Conservation (phyloP, 2,113 vertebrate species). For the Etheostoma cragini region DNA sequence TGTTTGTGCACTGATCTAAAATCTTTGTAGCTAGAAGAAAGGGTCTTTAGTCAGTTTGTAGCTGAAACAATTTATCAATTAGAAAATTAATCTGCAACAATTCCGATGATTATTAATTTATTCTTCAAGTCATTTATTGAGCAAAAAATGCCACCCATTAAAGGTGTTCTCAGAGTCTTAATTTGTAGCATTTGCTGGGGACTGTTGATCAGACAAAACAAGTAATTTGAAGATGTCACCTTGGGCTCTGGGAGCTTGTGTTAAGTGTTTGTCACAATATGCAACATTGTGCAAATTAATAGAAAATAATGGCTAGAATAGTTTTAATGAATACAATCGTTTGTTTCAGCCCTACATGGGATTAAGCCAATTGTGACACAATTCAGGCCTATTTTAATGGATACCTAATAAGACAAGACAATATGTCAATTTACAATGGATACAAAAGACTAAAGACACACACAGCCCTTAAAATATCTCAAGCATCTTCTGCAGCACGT, state of each 20-base stretch:
- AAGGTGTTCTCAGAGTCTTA: background rate
- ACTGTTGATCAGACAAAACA: background rate
- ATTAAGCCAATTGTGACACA: background rate
- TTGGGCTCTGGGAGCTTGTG: background rate
- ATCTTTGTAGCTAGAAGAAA: background rate
- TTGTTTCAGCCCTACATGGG: too few relatives aligned
- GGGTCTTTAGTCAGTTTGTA: constrained; percentile 1
- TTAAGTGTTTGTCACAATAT: background rate
- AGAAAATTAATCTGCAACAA: background rate
- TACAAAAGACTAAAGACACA: background rate
- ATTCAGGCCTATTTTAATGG: background rate
- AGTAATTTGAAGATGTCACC: background rate
- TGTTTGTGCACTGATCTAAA: background rate
- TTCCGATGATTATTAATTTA: background rate
- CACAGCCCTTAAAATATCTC: background rate
- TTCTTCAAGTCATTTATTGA: background rate
- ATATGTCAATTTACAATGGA: background rate
- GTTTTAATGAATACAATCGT: too few relatives aligned
- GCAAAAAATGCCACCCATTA: background rate
- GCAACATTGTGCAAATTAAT: background rate
- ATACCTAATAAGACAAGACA: background rate
- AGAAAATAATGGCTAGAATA: background rate
- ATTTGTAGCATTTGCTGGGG: background rate
- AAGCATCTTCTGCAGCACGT: background rate
- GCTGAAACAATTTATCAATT: background rate